Percentiles rank a stretch among this genome's conserved stretches.
phyloP scores from a whole-genome alignment of 2,888 invertebrate genomes.

The Caenorhabditis angaria region DNA sequence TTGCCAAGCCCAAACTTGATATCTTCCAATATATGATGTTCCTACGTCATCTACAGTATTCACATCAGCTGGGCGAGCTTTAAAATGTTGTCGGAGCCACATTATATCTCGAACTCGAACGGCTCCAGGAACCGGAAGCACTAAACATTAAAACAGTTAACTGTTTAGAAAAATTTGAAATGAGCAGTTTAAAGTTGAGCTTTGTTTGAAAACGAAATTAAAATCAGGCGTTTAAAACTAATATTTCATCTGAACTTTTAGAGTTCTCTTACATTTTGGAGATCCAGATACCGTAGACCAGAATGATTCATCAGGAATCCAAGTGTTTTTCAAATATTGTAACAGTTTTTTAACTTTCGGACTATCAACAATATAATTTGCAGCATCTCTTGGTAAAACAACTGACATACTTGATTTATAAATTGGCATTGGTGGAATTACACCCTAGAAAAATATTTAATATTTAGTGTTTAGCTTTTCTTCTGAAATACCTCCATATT shows the following conservation, averaged over 20 bases:
- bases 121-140: constrained; percentile 46
- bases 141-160: constrained; percentile 12
- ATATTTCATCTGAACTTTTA: too few relatives aligned
- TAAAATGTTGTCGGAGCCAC: constrained; percentile 43
- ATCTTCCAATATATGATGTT: constrained; percentile 47
- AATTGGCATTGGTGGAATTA: constrained; percentile 49
- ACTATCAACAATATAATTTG: constrained; percentile 40
- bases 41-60: constrained; percentile 43
- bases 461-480: neutral
- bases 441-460: constrained; percentile 22
- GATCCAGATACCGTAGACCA: constrained; percentile 54
- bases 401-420: constrained; percentile 58
- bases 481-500: constrained; percentile 44
- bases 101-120: constrained; percentile 47
- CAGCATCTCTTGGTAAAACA: constrained; percentile 45
- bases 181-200: too few relatives aligned
- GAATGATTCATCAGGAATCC: constrained; percentile 58
- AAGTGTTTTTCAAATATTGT: constrained; percentile 42
- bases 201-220: too few relatives aligned
- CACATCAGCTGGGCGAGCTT: constrained; percentile 29
- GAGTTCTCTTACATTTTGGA: constrained; percentile 21
- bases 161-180: too few relatives aligned
- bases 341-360: constrained; percentile 35
- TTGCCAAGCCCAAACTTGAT: constrained; percentile 53
- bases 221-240: neutral